These are phyloP conservation scores for Eudasyphora cyanicolor DNA, from an alignment of 2,888 invertebrate genomes.

Conservation along the genomic window DNA sequence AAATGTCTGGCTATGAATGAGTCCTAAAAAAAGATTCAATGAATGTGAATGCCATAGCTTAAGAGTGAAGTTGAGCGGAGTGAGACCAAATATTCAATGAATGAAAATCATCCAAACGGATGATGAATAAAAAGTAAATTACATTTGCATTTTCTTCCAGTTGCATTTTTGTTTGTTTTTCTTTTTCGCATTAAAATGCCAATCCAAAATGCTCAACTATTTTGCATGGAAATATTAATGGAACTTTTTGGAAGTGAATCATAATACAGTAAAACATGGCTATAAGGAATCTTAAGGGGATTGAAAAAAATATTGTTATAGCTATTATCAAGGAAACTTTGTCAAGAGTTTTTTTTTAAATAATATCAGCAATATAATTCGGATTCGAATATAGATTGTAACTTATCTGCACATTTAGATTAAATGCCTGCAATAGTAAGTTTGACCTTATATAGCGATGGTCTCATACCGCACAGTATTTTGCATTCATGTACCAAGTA, in stretches of 20 bases:
- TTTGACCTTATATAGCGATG: too few relatives aligned
- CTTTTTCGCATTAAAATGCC: constrained; percentile 3
- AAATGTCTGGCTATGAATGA: constrained; percentile 4
- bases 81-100: constrained; percentile 20
- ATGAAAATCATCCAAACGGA: constrained; percentile 26
- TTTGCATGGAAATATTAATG: background rate
- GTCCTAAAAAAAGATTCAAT: constrained; percentile 37
- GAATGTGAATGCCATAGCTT: constrained; percentile 35
- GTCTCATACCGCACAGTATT: too few relatives aligned
- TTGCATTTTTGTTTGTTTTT: background rate
- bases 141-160: constrained; percentile 41
- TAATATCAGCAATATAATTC: too few relatives aligned
- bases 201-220: background rate
- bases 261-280: too few relatives aligned
- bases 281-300: too few relatives aligned
- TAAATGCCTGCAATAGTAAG: too few relatives aligned
- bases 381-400: too few relatives aligned
- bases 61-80: background rate
- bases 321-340: too few relatives aligned
- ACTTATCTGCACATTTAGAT: too few relatives aligned
- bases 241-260: background rate
- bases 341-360: too few relatives aligned
- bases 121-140: constrained; percentile 53
- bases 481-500: too few relatives aligned
- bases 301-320: too few relatives aligned